Base-by-base conservation (phyloP, 1,140 invertebrate genomes). In the Alviniconcha marisindica region DNA sequence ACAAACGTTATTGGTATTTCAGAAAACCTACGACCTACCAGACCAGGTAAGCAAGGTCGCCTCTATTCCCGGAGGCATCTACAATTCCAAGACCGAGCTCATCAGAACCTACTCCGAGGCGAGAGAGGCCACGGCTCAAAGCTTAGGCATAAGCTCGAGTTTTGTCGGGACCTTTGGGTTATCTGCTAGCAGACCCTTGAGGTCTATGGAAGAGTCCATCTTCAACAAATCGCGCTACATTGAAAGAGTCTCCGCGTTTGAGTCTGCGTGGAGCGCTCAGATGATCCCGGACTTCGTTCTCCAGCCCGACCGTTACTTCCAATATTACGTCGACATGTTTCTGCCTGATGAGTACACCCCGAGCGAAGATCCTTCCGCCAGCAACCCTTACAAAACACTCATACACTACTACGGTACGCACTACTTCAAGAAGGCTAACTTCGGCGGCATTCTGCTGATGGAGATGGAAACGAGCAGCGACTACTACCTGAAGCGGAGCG, bases 371-470 rank as follows among this genome's bases (percentile, higher is more conserved):
- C 69, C 36, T 31, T 83, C 69, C 40, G 38, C 54, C 1, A 66
- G 56, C 28, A 79, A 83, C 28, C 82, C 74, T 7, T 86, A 86
- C 66, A 54, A 77, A 15, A 36, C 40, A 24, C 84, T 86, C 74
- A 86, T 86, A 15, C 21, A 80, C 5, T 24, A 78, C 14, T 86
- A 82, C 73, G 85, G 85, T 2, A 86, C 83, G 5, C 85, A 86
- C 48, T 82, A 84, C 38, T 86, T 86, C 48, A 18, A 56, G 2
- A 77, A 33, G 24, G 83, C 38, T 15, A 79, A 82, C 7, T 86
- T 84, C 42, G 85, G 85, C 12, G 85, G 85, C 31, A 28, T 80
- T 21, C 79, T 86, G 38, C 31, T 60, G 21, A 24, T 77, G 5
- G 5, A 48, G 1, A 33, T 78, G 0, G 83, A 84, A 51, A 86